Evolutionary conservation across 2,113 vertebrate genomes (phyloP).

Genomic region (Dicentrarchus labrax): DNA sequence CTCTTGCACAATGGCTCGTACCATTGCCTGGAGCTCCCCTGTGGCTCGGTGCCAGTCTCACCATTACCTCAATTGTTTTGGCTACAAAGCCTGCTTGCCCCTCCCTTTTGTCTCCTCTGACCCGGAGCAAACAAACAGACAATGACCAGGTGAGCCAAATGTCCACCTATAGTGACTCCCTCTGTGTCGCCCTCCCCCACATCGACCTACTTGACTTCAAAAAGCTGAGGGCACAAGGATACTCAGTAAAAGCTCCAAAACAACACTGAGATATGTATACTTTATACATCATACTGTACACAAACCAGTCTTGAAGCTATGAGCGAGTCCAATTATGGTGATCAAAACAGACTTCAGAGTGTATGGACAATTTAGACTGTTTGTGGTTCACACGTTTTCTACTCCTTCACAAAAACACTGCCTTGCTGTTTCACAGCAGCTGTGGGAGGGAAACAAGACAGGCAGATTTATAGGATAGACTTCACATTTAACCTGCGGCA

Average conservation of each 20-base stretch:
- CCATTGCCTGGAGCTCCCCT: conserved; percentile 57
- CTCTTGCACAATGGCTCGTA: conserved; percentile 55
- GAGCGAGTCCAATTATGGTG: neutral
- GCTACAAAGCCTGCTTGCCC: conserved; percentile 67
- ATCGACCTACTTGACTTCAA: conserved; percentile 9
- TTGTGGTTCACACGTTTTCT: conserved; percentile 27
- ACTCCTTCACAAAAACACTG: conserved; percentile 34
- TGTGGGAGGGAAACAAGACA: conserved; percentile 68
- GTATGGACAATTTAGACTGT: conserved; percentile 17
- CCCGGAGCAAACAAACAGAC: conserved; percentile 68
- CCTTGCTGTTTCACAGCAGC: conserved; percentile 47
- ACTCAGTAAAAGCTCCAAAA: conserved; percentile 26
- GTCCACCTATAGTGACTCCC: conserved; percentile 30
- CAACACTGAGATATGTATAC: neutral
- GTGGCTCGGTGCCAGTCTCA: conserved; percentile 69
- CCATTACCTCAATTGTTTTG: conserved; percentile 80
- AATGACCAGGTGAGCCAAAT: conserved; percentile 70
- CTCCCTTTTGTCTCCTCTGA: conserved; percentile 73
- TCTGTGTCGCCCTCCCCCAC: conserved; percentile 5
- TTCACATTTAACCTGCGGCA: conserved; percentile 62
- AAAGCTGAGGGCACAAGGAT: conserved; percentile 6
- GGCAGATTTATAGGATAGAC: conserved; percentile 68
- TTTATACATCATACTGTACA: conserved; percentile 3
- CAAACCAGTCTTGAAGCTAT: neutral
- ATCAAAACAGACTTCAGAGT: conserved; percentile 16